Base-by-base conservation (phyloP, 2,113 vertebrate species). In the Pipa parva region DNA sequence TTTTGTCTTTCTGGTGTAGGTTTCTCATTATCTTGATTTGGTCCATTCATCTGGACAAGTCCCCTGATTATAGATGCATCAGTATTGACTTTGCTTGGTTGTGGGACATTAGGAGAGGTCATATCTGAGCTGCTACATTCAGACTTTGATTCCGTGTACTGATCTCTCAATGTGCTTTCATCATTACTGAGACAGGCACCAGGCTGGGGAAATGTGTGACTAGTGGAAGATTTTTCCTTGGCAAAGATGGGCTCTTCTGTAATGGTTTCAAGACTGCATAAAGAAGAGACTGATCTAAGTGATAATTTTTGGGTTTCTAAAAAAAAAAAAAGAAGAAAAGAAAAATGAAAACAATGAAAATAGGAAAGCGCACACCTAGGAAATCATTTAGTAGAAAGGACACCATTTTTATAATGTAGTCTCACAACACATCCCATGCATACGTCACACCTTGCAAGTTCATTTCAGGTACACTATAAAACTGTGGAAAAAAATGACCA, bases 181-280 rank as follows among this genome's bases (percentile, higher is more conserved):
- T 66, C 67, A 52, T 72, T 63, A 18, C 75, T 75, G 20, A 78
- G 52, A 66, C 18, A 25, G 20, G 67, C 70, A 58, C 28, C 4
- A 21, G 27, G 0, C 7, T 62, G 76, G 21, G 45, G 76, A 69
- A 71, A 72, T 48, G 70, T 39, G 5, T 71, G 64, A 61, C 80
- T 73, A 73, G 27, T 25, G 24, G 45, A 71, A 65, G 71, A 74
- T 63, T 49, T 78, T 59, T 86, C 85, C 62, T 54, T 81, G 72
- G 82, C 58, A 78, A 61, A 15, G 58, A 71, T 56, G 20, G 87
- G 80, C 76, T 92, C 90, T 78, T 93, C 93, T 3, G 82, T 80
- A 59, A 89, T 92, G 21, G 87, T 89, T 79, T 89, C 87, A 77
- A 93, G 85, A 79, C 83, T 82, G 79, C 81, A 83, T 74, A 84